Percentiles rank a stretch among this genome's conserved stretches.
Conservation (phyloP, 1,140 invertebrate genomes). For the Pantala flavescens region DNA sequence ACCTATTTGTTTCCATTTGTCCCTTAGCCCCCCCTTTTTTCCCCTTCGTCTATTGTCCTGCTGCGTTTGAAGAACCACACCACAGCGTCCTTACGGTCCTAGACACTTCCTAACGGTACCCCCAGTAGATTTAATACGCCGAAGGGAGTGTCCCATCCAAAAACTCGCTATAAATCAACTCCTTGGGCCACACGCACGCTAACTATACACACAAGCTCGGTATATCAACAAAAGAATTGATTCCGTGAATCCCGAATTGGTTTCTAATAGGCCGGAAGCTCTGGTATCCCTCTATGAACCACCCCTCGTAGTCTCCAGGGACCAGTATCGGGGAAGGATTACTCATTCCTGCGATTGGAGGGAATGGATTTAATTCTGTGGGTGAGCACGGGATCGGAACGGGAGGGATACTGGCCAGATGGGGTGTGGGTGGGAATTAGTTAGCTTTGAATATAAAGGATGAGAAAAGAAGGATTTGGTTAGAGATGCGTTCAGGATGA, state of each 20-base stretch:
- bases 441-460: not conserved
- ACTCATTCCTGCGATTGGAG: not conserved
- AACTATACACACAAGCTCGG: no score
- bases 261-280: not conserved
- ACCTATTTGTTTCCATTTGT: no score
- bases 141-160: no score
- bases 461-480: not conserved
- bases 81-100: no score
- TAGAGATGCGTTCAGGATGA: not conserved
- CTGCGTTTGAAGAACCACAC: no score
- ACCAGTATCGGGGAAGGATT: not conserved
- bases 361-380: not conserved
- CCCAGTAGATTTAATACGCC: no score
- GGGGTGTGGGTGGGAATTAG: not conserved
- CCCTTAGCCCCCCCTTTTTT: no score
- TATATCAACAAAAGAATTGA: not conserved
- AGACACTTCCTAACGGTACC: no score
- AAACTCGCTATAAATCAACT: no score
- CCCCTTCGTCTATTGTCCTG: no score
- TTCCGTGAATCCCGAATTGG: not conserved
- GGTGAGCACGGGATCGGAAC: not conserved
- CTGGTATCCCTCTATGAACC: not conserved
- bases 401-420: not conserved
- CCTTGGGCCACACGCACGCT: no score
- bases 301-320: not conserved